Percentiles rank a stretch among this genome's conserved stretches.
These are phyloP conservation scores for Donacobius atricapilla DNA, from an alignment of 2,113 vertebrate species.

Conservation along the genomic window DNA sequence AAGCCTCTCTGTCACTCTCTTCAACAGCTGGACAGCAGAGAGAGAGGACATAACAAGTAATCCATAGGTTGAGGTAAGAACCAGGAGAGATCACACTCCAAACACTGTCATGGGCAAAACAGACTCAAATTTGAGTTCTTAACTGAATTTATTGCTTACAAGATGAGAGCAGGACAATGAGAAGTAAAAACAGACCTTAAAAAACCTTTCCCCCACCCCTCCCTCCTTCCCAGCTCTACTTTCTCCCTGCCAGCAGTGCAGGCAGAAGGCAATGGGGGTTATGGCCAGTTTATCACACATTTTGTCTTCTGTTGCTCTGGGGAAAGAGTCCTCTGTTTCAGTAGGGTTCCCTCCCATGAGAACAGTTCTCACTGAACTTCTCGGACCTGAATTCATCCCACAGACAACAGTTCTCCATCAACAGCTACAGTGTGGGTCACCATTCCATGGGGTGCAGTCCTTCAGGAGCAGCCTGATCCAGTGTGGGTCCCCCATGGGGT, in stretches of 20 bases:
- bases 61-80: neutral
- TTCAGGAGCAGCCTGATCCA: neutral
- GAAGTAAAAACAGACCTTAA: neutral
- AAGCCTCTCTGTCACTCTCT: neutral
- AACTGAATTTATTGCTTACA: neutral
- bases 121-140: neutral
- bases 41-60: neutral
- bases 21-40: neutral
- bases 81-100: neutral
- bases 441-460: fast-evolving
- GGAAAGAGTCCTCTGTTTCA: neutral
- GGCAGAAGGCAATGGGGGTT: neutral
- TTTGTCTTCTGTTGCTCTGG: neutral
- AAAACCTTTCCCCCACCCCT: neutral
- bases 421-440: neutral
- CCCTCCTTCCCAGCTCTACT: neutral
- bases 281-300: neutral
- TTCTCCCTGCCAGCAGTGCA: neutral
- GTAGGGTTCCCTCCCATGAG: fast-evolving
- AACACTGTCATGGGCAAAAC: neutral
- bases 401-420: neutral
- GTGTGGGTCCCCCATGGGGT: neutral
- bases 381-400: neutral
- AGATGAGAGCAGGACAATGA: neutral
- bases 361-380: neutral